A percentile compares a stretch with the other conserved stretches of the same genome.
Conservation (phyloP, 2,888 invertebrate genomes). For the Volucella bombylans region DNA sequence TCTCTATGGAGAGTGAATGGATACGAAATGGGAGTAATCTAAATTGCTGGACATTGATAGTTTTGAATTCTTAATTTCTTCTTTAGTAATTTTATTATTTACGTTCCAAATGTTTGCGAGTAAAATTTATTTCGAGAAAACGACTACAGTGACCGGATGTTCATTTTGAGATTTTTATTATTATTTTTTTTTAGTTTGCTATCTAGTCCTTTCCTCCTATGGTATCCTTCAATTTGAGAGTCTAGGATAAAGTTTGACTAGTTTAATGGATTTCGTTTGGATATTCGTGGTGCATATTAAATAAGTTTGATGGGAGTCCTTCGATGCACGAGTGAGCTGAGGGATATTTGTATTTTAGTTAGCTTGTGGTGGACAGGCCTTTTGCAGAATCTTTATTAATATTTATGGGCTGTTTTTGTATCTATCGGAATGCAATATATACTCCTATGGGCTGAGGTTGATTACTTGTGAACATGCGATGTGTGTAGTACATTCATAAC, state of each 20-base stretch:
- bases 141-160: slow-evolving; percentile 51
- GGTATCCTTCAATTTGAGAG: slow-evolving; percentile 28
- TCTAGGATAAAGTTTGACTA: slow-evolving; percentile 31
- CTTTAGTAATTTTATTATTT: slow-evolving; percentile 72
- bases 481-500: too few relatives aligned
- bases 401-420: slow-evolving; percentile 3
- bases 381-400: not conserved
- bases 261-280: slow-evolving; percentile 65
- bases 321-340: slow-evolving; percentile 5
- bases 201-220: slow-evolving; percentile 8
- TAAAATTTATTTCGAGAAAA: slow-evolving; percentile 65
- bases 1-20: slow-evolving; percentile 28
- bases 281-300: slow-evolving; percentile 63
- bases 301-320: slow-evolving; percentile 41
- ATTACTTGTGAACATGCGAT: too few relatives aligned
- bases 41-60: slow-evolving; percentile 68
- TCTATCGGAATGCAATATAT: not conserved
- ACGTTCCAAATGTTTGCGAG: slow-evolving; percentile 67
- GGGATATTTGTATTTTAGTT: slow-evolving; percentile 5
- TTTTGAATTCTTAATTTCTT: slow-evolving; percentile 72
- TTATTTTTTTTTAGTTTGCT: not conserved
- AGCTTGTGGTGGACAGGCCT: not conserved
- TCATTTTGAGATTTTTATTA: slow-evolving; percentile 39
- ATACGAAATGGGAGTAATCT: slow-evolving; percentile 12
- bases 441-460: too few relatives aligned